Evolutionary conservation across 2,113 vertebrate genomes (phyloP), one percentile per base, ranked within the genome.

Genomic region (Rhinolophus ferrumequinum): DNA sequence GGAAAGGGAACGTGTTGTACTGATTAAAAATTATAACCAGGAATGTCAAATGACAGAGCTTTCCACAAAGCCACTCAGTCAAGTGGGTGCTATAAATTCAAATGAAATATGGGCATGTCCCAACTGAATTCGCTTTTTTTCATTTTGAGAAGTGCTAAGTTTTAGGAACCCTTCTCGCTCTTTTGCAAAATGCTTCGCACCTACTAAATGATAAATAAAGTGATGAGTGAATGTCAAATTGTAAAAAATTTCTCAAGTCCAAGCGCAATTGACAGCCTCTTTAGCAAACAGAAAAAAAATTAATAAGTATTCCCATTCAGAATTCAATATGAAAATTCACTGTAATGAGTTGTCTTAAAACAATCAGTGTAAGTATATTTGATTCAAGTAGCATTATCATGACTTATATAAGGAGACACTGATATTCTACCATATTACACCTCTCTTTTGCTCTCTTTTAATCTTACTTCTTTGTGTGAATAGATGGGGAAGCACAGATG

Each of bases 21-120:
- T 80, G 73, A 56, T 35, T 50, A 67, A 93, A 94, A 88, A 60
- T 60, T 47, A 90, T 66, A 88, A 50, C 62, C 62, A 96, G 70
- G 21, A n/a, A 80, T 41, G 52, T 38, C 67, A 94, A 82, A 54
- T 38, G 16, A n/a, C 82, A 79, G 47, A 60, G 14, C 12, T 70
- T 19, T 80, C 50, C 35, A n/a, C 24, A 92, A 44, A 83, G 38
- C 30, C 85, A 79, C 41, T 41, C 28, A 79, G 50, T 56, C 44
- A 83, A 85, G 3, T 44, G 26, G 4, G 21, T 73, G n/a, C 33
- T 79, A 8, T 19, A n/a, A 90, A 62, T 64, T 67, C 16, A 88
- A 89, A 72, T 41, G 64, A 75, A 97, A 90, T 60, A 38, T 16
- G 30, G 35, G 11, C n/a, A 90, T 75, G 84, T 90, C 24, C 28